Evolutionary conservation across 2,888 invertebrate species (phyloP), one percentile per base, ranked within the genome.

Genomic region (Ornithoptera priamus): DNA sequence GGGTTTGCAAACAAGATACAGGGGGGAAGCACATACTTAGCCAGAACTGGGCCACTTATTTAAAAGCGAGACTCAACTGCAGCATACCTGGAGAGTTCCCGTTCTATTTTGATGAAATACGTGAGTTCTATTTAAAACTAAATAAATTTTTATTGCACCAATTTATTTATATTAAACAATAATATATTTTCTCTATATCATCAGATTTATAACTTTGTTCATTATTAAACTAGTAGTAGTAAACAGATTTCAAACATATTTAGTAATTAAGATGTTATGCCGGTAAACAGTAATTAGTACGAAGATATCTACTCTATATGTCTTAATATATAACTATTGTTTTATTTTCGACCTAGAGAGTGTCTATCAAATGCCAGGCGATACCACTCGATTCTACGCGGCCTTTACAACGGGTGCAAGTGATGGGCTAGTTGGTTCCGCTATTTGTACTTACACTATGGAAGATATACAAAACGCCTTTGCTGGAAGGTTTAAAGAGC

Each of bases 41-140:
- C 78, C 94, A 95, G 80, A 95, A 95, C 81, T 95, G 95, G 95
- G 94, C 94, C 75, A 95, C 95, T 62, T 95, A 94, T 82, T 86
- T 95, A 75, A 95, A 95, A 86, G 95, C 95, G 36, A 88, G 95
- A 61, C 93, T 95, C 73, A 95, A 95, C 83, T 95, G 95, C 82
- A 95, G 95, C 76, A 94, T 95, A 81, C 95, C 95, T 56, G 95
- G 95, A 76, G 95, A 95, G 78, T 95, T 94, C 79, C 95, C 96
- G 0, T 96, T 95, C 87, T 95, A 95, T 85, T 96, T 96, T 85
- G 94, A 96, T 85, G 95, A 95, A 92, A 95, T 96, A 79, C 95
- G 94, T 94, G 84, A 94, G 94, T 93, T 69, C 22, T 50, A 18
- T 68, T 62, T 59, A 58, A 61, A 64, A 66, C 39, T 39, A 60